Evolutionary conservation across 92 coral and sea anemone species (phyloP), one percentile per base, ranked within the genome.

Genomic region (Chrysogorgia sp.): DNA sequence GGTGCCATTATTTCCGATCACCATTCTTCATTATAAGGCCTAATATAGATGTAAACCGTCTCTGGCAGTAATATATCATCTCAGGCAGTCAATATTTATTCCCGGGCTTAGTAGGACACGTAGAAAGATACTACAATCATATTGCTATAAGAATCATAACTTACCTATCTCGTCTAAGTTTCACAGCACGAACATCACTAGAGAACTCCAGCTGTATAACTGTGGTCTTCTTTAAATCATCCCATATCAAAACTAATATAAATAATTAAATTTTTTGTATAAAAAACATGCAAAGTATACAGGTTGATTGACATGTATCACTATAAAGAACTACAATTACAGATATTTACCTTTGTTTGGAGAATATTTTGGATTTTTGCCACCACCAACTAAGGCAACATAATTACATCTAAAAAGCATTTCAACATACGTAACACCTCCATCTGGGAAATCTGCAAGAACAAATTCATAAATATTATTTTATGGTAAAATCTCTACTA

Each of bases 361-460:
- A 20, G 99, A 91, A 76, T 91, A 96, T 59, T 96, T 96, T 2
- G 99, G 99, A 57, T 88, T 89, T 64, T 87, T 83, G 1, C 99
- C 99, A 2, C 99, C 99, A 31, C 99, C 99, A 65, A 96, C 97
- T 20, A 96, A 89, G 7, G 99, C 99, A 59, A 96, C 92, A 84
- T 96, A 96, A 55, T 96, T 96, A 81, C 99, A 96, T 21, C 99
- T 84, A 65, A 96, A 96, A 57, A 96, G 88, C 99, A 96, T 96
- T 78, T 96, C 99, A 69, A 91, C 86, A 75, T 89, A 88, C 63
- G 86, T 91, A 52, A 96, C 84, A 29, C 99, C 99, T 34, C 97
- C 99, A 86, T 96, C 99, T 33, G 85, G 74, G 79, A 96, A 96
- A 86, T 96, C 99, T 96, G 53, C 33, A 75, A 52, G 14, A 47